phyloP scores from a whole-genome alignment of 2,113 vertebrate species.

The Motacilla tschutschensis region DNA sequence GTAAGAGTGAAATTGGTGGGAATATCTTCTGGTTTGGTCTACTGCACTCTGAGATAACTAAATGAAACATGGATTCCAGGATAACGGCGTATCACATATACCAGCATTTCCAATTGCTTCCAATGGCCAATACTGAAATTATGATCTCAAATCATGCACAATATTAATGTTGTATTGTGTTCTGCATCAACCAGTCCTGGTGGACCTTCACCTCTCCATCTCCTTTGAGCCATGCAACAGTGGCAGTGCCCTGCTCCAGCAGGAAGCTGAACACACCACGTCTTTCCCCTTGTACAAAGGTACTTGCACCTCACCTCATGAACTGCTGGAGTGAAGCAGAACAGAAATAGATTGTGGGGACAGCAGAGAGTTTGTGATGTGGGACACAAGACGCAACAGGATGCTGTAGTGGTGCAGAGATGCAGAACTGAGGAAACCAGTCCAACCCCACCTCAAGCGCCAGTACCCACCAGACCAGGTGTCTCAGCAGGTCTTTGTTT shows the following conservation, averaged over 20 bases:
- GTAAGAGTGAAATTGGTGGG: neutral
- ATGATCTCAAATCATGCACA: neutral
- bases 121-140: neutral
- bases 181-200: neutral
- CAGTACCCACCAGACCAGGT: neutral
- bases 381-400: fast-evolving
- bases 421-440: neutral
- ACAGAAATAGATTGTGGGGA: neutral
- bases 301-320: neutral
- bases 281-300: neutral
- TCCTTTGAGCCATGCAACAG: neutral
- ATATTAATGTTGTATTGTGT: neutral
- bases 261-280: neutral
- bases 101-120: neutral
- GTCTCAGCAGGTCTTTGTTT: neutral
- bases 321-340: neutral
- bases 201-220: neutral
- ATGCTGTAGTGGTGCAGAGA: neutral
- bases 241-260: neutral
- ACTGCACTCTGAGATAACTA: neutral
- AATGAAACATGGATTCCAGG: neutral
- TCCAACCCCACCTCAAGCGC: neutral
- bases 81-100: neutral
- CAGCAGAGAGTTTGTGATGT: neutral
- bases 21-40: neutral